These are phyloP conservation scores for Prunella strophiata DNA, from an alignment of 2,797 vertebrate species.

Conservation along the genomic window DNA sequence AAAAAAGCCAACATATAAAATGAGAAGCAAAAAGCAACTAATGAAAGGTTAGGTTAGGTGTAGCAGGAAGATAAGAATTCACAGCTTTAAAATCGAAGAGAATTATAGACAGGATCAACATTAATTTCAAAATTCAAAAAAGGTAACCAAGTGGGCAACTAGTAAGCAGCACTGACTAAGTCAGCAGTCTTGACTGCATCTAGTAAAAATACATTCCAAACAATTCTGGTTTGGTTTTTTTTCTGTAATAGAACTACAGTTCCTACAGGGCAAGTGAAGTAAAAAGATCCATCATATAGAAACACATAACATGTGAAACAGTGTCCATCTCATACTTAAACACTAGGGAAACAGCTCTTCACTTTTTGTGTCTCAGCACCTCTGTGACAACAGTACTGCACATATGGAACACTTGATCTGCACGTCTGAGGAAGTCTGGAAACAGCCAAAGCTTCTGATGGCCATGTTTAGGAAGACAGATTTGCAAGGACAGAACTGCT, in stretches of 20 bases:
- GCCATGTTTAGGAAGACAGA: not conserved
- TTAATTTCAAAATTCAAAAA: not conserved
- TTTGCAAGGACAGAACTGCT: not conserved
- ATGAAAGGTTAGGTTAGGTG: not conserved
- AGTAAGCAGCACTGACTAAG: not conserved
- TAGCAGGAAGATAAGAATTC: not conserved
- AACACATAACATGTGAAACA: not conserved
- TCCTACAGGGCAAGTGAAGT: accelerated
- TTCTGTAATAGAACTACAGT: not conserved
- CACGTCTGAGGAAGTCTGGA: accelerated
- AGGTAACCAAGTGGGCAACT: not conserved
- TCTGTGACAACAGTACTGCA: not conserved
- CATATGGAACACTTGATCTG: accelerated
- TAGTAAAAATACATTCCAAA: not conserved
- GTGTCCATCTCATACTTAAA: not conserved
- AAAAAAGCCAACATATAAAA: not conserved
- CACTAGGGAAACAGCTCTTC: not conserved
- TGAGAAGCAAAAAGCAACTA: not conserved
- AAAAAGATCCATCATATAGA: not conserved
- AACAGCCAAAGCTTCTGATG: not conserved
- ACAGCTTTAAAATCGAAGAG: not conserved
- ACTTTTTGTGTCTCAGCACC: not conserved
- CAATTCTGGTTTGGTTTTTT: not conserved
- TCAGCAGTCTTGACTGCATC: not conserved
- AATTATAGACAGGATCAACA: not conserved